phyloP scores from a whole-genome alignment of 2,797 vertebrate species.

The Denticeps clupeoides region DNA sequence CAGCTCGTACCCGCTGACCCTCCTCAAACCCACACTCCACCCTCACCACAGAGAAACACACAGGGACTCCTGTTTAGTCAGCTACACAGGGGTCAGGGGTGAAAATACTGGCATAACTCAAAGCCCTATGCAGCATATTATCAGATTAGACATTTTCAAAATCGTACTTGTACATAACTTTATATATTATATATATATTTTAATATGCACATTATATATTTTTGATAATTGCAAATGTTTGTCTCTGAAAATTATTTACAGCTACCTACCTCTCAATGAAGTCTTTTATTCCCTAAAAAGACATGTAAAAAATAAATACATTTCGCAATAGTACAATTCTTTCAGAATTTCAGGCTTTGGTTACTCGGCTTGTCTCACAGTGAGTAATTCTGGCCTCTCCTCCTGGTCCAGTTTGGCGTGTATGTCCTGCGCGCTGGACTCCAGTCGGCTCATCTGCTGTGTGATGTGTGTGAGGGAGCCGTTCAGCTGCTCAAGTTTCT shows the following conservation, averaged over 20 bases:
- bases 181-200: too few species aligned
- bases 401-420: constrained; percentile 43
- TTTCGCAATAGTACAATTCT: constrained; percentile 7
- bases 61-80: background rate
- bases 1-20: constrained; percentile 37
- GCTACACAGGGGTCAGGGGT: background rate
- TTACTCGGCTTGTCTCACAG: constrained; percentile 29
- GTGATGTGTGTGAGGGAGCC: constrained; percentile 43
- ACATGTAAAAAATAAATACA: constrained; percentile 24
- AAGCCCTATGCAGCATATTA: too few species aligned
- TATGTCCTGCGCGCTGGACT: constrained; percentile 35
- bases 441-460: constrained; percentile 47
- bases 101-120: too few species aligned
- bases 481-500: constrained; percentile 46
- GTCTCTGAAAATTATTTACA: background rate
- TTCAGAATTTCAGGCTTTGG: too few species aligned
- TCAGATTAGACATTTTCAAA: too few species aligned
- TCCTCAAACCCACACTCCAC: constrained; percentile 43
- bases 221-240: too few species aligned
- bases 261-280: constrained; percentile 53
- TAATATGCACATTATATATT: too few species aligned
- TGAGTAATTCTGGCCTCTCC: constrained; percentile 52
- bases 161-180: too few species aligned
- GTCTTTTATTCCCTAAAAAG: constrained; percentile 55
- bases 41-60: constrained; percentile 21